phyloP scores from a whole-genome alignment of 2,797 vertebrate genomes.

The Urocyon cinereoargenteus region DNA sequence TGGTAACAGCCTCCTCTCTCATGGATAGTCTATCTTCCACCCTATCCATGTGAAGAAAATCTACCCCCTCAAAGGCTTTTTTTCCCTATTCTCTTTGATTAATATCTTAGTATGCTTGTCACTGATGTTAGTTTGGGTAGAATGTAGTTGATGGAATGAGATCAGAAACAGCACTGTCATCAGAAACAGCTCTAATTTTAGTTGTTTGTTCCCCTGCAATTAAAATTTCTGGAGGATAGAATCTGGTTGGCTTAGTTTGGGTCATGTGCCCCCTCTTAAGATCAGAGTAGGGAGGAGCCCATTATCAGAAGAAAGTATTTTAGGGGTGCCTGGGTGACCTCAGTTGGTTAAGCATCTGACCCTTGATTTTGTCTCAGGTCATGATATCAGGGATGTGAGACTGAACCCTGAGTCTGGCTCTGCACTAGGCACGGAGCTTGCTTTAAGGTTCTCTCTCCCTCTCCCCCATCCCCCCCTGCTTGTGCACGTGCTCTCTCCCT shows the following conservation, averaged over 20 bases:
- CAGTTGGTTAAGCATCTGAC: background rate
- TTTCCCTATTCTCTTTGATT: background rate
- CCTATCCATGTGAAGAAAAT: background rate
- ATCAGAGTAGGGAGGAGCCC: background rate
- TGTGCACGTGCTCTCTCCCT: background rate
- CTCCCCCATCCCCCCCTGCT: too few relatives aligned
- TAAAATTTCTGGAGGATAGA: background rate
- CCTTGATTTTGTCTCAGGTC: background rate
- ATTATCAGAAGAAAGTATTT: background rate
- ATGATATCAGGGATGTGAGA: background rate
- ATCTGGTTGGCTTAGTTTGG: background rate
- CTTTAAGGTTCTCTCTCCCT: too few relatives aligned
- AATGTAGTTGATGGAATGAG: background rate
- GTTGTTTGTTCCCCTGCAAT: background rate
- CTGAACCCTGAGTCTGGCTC: background rate
- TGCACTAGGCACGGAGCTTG: background rate
- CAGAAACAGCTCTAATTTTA: background rate
- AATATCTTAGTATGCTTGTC: background rate
- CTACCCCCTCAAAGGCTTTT: background rate
- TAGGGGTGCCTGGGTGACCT: background rate
- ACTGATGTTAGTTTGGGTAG: background rate
- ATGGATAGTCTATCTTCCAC: accelerated
- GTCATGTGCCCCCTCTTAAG: background rate
- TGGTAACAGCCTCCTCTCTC: background rate
- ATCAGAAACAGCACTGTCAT: background rate